These are phyloP conservation scores for Scotopteryx bipunctaria DNA, from an alignment of 2,888 invertebrate species.

Conservation along the genomic window DNA sequence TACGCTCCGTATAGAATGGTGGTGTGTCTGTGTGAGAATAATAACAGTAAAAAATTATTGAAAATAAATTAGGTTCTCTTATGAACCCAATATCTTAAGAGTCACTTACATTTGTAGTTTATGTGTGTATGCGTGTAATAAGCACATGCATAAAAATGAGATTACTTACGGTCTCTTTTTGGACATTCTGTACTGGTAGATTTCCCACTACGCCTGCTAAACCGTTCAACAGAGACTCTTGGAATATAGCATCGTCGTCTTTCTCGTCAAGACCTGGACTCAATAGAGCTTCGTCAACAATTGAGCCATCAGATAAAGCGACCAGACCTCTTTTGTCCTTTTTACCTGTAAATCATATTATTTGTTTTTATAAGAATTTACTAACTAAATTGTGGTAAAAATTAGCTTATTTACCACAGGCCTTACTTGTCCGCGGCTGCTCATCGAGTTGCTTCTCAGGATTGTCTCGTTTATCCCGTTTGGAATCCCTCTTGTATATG, in stretches of 20 bases:
- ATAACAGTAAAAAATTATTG: too few relatives aligned
- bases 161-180: constrained; percentile 82
- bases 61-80: too few relatives aligned
- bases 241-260: constrained; percentile 69
- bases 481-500: constrained; percentile 78
- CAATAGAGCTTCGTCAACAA: constrained; percentile 85
- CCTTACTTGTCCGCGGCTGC: constrained; percentile 50
- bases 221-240: constrained; percentile 84
- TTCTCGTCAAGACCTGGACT: constrained; percentile 61
- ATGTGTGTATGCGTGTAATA: too few relatives aligned
- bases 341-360: constrained; percentile 67
- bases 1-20: too few relatives aligned
- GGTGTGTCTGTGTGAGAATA: too few relatives aligned
- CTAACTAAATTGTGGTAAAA: too few relatives aligned
- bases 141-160: too few relatives aligned
- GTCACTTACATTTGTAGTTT: too few relatives aligned
- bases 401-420: not conserved
- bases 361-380: not conserved
- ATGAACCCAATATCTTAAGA: too few relatives aligned
- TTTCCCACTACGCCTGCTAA: constrained; percentile 88
- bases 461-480: constrained; percentile 76
- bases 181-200: constrained; percentile 83
- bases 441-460: constrained; percentile 69
- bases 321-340: constrained; percentile 87
- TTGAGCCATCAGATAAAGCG: constrained; percentile 85